Percentiles rank a stretch among this genome's conserved stretches.
phyloP scores from a whole-genome alignment of 2,888 invertebrate genomes.

The Mamestra brassicae region DNA sequence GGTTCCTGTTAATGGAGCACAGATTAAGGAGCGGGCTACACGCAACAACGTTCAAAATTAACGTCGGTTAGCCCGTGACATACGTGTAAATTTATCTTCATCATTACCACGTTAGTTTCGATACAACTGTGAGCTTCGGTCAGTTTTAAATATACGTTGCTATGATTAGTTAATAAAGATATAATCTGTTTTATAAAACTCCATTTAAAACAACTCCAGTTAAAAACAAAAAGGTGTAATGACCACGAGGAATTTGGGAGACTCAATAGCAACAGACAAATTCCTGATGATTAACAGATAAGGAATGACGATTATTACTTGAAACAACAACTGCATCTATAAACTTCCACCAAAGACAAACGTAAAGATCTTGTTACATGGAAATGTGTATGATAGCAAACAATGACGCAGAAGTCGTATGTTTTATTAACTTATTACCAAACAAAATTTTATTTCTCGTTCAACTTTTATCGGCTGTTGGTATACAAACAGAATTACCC shows the following conservation, averaged over 20 bases:
- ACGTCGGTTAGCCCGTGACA: slow-evolving; percentile 83
- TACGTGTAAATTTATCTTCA: slow-evolving; percentile 88
- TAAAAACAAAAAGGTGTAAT: slow-evolving; percentile 48
- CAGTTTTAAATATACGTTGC: slow-evolving; percentile 68
- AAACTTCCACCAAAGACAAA: slow-evolving; percentile 57
- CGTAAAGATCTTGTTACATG: slow-evolving; percentile 58
- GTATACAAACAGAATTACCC: slow-evolving; percentile 83
- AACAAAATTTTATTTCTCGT: slow-evolving; percentile 77
- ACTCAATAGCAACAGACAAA: slow-evolving; percentile 29
- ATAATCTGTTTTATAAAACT: slow-evolving; percentile 51
- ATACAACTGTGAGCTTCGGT: slow-evolving; percentile 70
- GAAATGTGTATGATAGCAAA: slow-evolving; percentile 69
- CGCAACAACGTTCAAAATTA: slow-evolving; percentile 85
- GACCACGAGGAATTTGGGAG: slow-evolving; percentile 28
- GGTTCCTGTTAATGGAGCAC: slow-evolving; percentile 86
- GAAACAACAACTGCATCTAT: slow-evolving; percentile 21
- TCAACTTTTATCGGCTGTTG: slow-evolving; percentile 79
- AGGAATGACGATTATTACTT: slow-evolving; percentile 59
- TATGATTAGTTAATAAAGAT: slow-evolving; percentile 74
- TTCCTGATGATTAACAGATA: slow-evolving; percentile 58
- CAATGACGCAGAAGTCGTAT: slow-evolving; percentile 64
- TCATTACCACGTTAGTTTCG: slow-evolving; percentile 82
- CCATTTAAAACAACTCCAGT: slow-evolving; percentile 40
- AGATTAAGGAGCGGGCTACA: slow-evolving; percentile 88
- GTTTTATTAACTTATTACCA: slow-evolving; percentile 80